Evolutionary conservation across 2,888 invertebrate species (phyloP).

Genomic region (Mimumesa dahlbomi): DNA sequence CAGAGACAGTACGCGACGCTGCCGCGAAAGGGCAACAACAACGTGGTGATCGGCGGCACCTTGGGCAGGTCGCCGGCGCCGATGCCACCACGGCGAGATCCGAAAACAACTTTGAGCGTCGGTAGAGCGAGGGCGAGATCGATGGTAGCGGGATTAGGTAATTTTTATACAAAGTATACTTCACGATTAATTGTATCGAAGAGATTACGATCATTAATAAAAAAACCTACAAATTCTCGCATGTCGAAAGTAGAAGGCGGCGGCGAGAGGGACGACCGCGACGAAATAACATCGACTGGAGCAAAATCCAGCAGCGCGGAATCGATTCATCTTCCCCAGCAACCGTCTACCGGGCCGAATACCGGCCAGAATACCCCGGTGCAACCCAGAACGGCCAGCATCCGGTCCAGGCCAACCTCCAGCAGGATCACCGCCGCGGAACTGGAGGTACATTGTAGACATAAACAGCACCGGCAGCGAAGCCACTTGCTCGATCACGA

Average conservation of each 20-base stretch:
- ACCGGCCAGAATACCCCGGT: constrained; percentile 83
- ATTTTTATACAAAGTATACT: no score
- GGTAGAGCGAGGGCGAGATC: constrained; percentile 95
- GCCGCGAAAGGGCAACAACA: constrained; percentile 88
- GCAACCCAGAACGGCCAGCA: constrained; percentile 93
- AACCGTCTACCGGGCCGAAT: constrained; percentile 81
- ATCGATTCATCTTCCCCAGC: constrained; percentile 85
- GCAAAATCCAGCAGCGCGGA: constrained; percentile 92
- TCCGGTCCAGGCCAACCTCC: constrained; percentile 92
- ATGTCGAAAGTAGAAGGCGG: constrained; percentile 79
- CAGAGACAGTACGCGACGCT: constrained; percentile 91
- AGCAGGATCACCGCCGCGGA: constrained; percentile 94
- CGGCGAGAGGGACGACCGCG: constrained; percentile 88
- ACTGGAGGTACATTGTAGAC: constrained; percentile 86
- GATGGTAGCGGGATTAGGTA: constrained; percentile 94
- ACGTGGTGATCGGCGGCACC: constrained; percentile 77
- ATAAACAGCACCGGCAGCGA: constrained; percentile 8
- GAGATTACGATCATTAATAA: not conserved
- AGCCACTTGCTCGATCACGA: constrained; percentile 55
- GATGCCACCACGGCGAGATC: constrained; percentile 95
- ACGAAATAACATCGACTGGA: constrained; percentile 84
- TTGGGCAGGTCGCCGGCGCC: constrained; percentile 90
- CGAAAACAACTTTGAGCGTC: constrained; percentile 96
- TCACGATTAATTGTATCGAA: no score
- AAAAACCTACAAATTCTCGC: not conserved